These are phyloP conservation scores for Phacellophora camtschatica DNA, from an alignment of 30 jellyfish, hydroid and myxozoan genomes.

Conservation along the genomic window DNA sequence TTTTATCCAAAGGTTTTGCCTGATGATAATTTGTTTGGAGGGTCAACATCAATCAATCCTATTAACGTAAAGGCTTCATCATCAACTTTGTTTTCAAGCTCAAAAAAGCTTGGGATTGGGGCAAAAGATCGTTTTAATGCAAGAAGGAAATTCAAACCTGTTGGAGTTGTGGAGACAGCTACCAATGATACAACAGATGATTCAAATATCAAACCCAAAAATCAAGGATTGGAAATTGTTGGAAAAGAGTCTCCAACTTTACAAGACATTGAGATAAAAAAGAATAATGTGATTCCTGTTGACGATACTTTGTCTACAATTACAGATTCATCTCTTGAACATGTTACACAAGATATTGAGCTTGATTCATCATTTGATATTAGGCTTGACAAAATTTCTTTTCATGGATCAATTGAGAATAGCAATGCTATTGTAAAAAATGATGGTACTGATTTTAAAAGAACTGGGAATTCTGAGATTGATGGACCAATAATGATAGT, in stretches of 20 bases:
- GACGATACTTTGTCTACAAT: not conserved
- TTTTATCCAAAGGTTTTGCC: not conserved
- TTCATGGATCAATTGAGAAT: too few relatives aligned
- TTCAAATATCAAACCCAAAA: not conserved
- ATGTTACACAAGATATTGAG: conserved; percentile 45
- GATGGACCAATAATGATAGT: too few relatives aligned
- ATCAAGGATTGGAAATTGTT: not conserved
- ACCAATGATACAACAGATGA: not conserved
- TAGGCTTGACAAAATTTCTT: too few relatives aligned
- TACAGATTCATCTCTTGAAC: conserved; percentile 46
- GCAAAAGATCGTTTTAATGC: conserved; percentile 1
- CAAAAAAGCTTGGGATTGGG: not conserved
- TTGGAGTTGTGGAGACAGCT: not conserved
- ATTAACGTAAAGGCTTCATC: not conserved
- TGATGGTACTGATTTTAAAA: too few relatives aligned
- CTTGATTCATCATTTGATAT: conserved; percentile 31
- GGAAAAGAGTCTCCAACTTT: not conserved
- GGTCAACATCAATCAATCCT: not conserved
- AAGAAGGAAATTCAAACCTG: conserved; percentile 29
- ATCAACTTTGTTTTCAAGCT: not conserved
- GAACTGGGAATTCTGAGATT: too few relatives aligned
- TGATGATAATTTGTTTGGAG: not conserved
- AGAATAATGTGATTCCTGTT: not conserved
- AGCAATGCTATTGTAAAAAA: too few relatives aligned
- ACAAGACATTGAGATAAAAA: not conserved